Conservation (phyloP, 2,797 vertebrate species). For the Ispidina picta region DNA sequence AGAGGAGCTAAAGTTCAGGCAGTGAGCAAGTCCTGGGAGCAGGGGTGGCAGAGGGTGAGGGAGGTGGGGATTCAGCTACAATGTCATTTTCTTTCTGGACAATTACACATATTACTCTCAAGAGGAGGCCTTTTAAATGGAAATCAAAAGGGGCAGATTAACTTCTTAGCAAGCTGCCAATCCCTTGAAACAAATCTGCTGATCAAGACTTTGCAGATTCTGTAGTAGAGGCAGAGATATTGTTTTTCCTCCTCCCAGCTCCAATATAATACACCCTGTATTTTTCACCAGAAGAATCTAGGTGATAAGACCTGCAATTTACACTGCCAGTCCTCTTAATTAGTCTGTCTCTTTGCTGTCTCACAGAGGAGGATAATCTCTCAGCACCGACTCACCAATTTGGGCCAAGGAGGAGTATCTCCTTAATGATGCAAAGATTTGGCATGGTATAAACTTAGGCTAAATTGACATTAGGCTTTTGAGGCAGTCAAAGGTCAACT, state of each 20-base stretch:
- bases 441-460: background rate
- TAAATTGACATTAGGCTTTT: background rate
- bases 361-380: background rate
- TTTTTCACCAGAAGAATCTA: background rate
- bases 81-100: background rate
- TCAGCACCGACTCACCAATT: background rate
- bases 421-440: background rate
- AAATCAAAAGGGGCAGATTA: background rate
- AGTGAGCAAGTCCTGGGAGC: background rate
- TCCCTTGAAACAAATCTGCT: background rate
- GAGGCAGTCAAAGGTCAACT: background rate
- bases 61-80: rapidly evolving
- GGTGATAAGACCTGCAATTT: background rate
- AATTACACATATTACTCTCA: background rate
- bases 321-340: background rate
- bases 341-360: background rate
- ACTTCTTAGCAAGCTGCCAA: background rate
- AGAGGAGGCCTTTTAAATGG: background rate
- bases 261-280: background rate
- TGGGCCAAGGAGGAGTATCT: background rate
- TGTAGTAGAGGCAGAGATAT: background rate
- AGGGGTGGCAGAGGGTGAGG: rapidly evolving
- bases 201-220: background rate
- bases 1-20: background rate
- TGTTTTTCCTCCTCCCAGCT: background rate